Base-by-base conservation (phyloP, 2,888 invertebrate genomes). In the Drosophila birchii region DNA sequence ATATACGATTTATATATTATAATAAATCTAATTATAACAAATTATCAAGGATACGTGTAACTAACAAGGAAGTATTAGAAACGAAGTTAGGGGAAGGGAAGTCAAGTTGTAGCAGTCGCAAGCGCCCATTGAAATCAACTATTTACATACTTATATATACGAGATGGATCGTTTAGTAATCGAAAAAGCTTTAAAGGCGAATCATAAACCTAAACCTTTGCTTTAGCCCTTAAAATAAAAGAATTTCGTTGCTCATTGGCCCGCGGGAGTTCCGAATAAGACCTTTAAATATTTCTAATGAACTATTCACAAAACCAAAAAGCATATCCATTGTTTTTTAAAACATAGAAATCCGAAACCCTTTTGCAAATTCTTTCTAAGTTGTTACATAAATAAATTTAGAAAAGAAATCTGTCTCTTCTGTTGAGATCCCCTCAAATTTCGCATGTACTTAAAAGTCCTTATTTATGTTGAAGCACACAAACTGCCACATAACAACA, bases 311-410 rank as follows among this genome's bases (percentile, higher is more conserved):
- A 75, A 64, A 43, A 75, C 39, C 56, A 58, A 62, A 66, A 78
- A 84, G 89, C 89, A 89, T 89, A 86, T 86, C 86, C 86, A 86
- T 81, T 89, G 88, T 86, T 89, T 86, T 81, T 87, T 57, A 85
- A 89, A 85, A 85, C 88, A 80, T 73, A 78, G 60, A 54, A 63
- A 41, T 45, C 44, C 29, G 41, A 73, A 56, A 51, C 26, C n/a
- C 20, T 72, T 64, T 62, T 62, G 61, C 41, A 62, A 47, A n/a
- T 67, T 71, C 5, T 66, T 43, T 76, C 73, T 74, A 75, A 68
- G 78, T 78, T 77, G 76, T 78, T 81, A 57, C 78, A 75, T 80
- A 74, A 78, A 53, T 51, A 43, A 41, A 71, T 32, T 38, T 20
- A 45, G 38, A n/a, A 45, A 55, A 12, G 23, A 49, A 70, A 16